Base-by-base conservation (phyloP, 2,113 vertebrate species). In the Corydoras sp. region DNA sequence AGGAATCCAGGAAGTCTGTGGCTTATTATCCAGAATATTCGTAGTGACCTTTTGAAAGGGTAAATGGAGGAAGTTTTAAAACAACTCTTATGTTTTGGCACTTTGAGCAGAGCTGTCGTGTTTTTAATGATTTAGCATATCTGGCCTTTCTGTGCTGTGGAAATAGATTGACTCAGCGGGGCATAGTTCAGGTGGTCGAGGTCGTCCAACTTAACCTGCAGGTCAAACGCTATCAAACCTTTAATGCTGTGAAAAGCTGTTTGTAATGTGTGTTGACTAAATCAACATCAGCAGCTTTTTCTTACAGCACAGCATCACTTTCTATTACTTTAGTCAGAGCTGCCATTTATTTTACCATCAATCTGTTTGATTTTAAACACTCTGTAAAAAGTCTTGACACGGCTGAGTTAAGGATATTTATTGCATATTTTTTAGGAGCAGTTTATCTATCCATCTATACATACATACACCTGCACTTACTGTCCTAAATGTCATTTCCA, bases 61-160 rank as follows among this genome's bases (percentile, higher is more conserved):
- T 48, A 30, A 43, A 62, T 62, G 29, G 49, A 50, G 62, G 49
- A 35, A 62, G 55, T 14, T 53, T 53, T 53, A 53, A 53, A 53
- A 12, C 51, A 10, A 53, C 51, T 53, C 51, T 53, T 53, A 14
- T 53, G 51, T 53, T 53, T 53, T 53, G 51, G 51, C 51, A 53
- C 51, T 53, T 53, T 49, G 62, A 48, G 69, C 12, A 62, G 24
- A 54, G 30, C 13, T 3, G 35, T 48, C n/a, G 62, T 49, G 62
- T 63, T 63, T 63, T 18, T 48, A 63, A 63, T 68, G 65, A 13
- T 56, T 11, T 54, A 9, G 13, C 51, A 31, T 29, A 11, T 61
- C 12, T 43, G 58, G 64, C 13, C 58, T 73, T 73, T 60, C 29
- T 29, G 4, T 32, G 59, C n/a, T 49, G 61, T 71, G 24, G 66